Percentiles rank a stretch among this genome's conserved stretches.
These are phyloP conservation scores for Sylvilagus floridanus DNA, from an alignment of 2,797 vertebrate species.

Conservation along the genomic window DNA sequence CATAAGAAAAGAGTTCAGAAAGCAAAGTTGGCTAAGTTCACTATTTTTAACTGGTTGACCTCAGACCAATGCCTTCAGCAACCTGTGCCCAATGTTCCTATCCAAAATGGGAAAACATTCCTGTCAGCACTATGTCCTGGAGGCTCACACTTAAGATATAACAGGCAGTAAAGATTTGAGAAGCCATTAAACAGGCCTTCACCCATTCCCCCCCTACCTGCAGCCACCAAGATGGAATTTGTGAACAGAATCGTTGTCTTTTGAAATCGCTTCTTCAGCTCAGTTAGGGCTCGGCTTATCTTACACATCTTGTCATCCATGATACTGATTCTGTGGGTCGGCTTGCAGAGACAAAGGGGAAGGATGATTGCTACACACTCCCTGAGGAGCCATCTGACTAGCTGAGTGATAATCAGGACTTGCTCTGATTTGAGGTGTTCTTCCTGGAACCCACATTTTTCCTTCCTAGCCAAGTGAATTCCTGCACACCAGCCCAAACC, in stretches of 20 bases:
- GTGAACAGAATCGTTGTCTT: conserved; percentile 80
- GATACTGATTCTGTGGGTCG: background rate
- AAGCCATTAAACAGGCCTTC: background rate
- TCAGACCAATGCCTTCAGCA: background rate
- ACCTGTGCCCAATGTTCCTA: background rate
- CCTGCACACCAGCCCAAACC: background rate
- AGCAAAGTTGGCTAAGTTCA: background rate
- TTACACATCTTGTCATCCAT: conserved; percentile 49
- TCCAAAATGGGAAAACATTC: background rate
- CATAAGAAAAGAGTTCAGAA: background rate
- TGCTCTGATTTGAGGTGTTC: background rate
- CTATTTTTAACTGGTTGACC: background rate
- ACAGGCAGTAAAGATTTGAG: background rate
- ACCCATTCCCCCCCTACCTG: conserved; percentile 70
- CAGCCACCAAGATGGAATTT: conserved; percentile 79
- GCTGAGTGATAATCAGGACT: background rate
- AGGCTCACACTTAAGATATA: background rate
- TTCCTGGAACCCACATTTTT: background rate
- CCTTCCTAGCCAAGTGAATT: background rate
- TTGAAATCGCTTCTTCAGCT: conserved; percentile 82
- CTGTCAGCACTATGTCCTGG: background rate
- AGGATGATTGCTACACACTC: background rate
- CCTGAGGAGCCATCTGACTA: background rate
- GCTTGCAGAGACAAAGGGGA: conserved; percentile 42
- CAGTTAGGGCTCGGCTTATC: conserved; percentile 69